A percentile compares a stretch with the other conserved stretches of the same genome.
Evolutionary conservation across 2,888 invertebrate genomes (phyloP).

Genomic region (Tenthredo livida): DNA sequence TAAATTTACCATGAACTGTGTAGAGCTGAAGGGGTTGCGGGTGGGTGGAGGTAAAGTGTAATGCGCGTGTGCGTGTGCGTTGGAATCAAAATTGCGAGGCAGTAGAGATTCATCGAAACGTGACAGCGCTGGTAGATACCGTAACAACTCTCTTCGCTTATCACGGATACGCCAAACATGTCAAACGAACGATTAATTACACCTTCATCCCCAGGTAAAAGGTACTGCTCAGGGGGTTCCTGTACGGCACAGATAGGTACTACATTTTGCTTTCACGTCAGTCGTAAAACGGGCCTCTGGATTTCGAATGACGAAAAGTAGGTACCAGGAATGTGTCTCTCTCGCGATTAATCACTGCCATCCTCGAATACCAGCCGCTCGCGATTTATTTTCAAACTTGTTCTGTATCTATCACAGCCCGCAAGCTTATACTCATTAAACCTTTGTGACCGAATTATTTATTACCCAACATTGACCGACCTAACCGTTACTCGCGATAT

Average conservation of each 20-base stretch:
- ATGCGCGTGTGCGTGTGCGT: slow-evolving; percentile 21
- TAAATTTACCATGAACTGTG: slow-evolving; percentile 16
- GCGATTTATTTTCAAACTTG: slow-evolving; percentile 33
- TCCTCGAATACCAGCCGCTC: slow-evolving; percentile 11
- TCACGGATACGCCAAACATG: slow-evolving; percentile 38
- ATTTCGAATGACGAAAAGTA: slow-evolving; percentile 46
- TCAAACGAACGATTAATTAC: slow-evolving; percentile 41
- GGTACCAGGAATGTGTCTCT: slow-evolving; percentile 16
- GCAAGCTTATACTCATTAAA: slow-evolving; percentile 27
- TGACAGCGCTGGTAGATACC: slow-evolving; percentile 27
- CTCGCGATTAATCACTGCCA: slow-evolving; percentile 36
- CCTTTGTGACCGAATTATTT: slow-evolving; percentile 10
- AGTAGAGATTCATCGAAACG: slow-evolving; percentile 17
- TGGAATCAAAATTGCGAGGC: background rate
- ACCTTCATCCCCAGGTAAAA: slow-evolving; percentile 34
- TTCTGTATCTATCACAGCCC: slow-evolving; percentile 14
- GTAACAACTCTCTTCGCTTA: slow-evolving; percentile 41
- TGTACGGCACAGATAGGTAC: slow-evolving; percentile 18
- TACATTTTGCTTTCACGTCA: slow-evolving; percentile 33
- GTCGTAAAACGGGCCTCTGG: slow-evolving; percentile 4
- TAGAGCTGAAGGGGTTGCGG: background rate
- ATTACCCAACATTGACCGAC: slow-evolving; percentile 26
- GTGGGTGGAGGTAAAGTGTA: background rate
- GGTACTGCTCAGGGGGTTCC: background rate
- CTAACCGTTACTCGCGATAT: background rate